Evolutionary conservation across 1,140 invertebrate species (phyloP), one percentile per base, ranked within the genome.

Genomic region (Drosophila neocordata): DNA sequence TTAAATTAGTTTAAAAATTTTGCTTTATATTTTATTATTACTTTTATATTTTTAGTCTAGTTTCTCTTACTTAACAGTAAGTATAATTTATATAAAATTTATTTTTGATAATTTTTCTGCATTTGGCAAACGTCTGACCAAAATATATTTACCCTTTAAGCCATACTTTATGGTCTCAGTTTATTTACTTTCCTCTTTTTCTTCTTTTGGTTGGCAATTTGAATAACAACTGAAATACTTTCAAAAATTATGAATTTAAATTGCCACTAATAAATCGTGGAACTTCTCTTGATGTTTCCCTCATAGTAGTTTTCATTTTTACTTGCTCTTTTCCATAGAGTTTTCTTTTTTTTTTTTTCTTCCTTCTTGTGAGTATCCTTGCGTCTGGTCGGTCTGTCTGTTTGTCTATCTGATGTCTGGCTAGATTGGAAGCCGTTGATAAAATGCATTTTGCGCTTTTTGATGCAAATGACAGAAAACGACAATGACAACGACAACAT

Each of bases 181-280:
- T 1, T 4, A 24, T 24, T 4, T 24, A 2, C 5, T 31, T 31
- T 31, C 6, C 27, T 31, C 1, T 31, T 31, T 7, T 31, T 31
- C 5, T 31, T 24, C 0, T 44, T 44, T 15, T 13, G 58, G 41
- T 65, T 68, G 60, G 51, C 68, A 82, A 87, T 78, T 83, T 83
- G 67, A 78, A 78, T 78, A 78, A 75, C 60, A 31, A 64, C 37
- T 56, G 53, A 55, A 66, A 59, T 63, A 57, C 62, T 44, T 20
- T 38, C 53, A 72, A 72, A 73, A 87, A 83, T 81, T 79, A 88
- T 88, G 83, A 88, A 83, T 88, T 88, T 88, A 88, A 88, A 88
- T 88, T 64, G 56, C 27, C 60, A 66, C 76, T 77, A 78, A 87
- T 87, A 88, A 87, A 87, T 87, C 83, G 68, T 65, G 61, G 53